phyloP scores from a whole-genome alignment of 2,888 invertebrate species.

The Oscheius sp. region DNA sequence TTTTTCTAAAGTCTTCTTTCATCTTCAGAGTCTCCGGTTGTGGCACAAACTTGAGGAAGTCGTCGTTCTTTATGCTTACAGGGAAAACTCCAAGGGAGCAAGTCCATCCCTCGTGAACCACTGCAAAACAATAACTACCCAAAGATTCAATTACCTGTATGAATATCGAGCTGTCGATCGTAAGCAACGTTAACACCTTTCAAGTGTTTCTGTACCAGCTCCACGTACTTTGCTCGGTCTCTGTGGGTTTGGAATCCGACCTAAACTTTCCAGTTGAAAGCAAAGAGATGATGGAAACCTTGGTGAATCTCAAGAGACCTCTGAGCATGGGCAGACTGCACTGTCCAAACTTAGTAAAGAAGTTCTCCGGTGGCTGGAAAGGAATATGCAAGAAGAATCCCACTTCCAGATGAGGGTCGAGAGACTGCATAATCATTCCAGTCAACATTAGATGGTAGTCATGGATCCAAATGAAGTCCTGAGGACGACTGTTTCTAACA shows the following conservation, averaged over 20 bases:
- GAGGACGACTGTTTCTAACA: slow-evolving; percentile 70
- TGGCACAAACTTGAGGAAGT: slow-evolving; percentile 70
- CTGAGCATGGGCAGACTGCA: slow-evolving; percentile 83
- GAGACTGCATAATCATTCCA: slow-evolving; percentile 78
- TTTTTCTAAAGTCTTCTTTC: slow-evolving; percentile 25
- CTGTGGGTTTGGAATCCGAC: slow-evolving; percentile 73
- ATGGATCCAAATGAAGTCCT: slow-evolving; percentile 90
- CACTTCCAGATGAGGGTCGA: slow-evolving; percentile 74
- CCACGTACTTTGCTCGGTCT: slow-evolving; percentile 67
- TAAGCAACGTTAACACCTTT: slow-evolving; percentile 59
- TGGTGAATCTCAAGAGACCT: slow-evolving; percentile 89
- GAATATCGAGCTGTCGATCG: slow-evolving; percentile 65
- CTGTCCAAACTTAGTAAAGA: slow-evolving; percentile 75
- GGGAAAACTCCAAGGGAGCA: slow-evolving; percentile 73
- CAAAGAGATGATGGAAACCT: slow-evolving; percentile 78
- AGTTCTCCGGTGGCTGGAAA: slow-evolving; percentile 93
- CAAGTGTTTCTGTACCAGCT: slow-evolving; percentile 65
- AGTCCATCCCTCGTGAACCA: slow-evolving; percentile 70
- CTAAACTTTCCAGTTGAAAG: slow-evolving; percentile 30
- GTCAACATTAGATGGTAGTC: slow-evolving; percentile 93
- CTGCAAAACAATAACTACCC: slow-evolving; percentile 25
- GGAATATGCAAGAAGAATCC: slow-evolving; percentile 95
- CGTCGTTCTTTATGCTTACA: slow-evolving; percentile 73
- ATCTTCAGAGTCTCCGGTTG: slow-evolving; percentile 42
- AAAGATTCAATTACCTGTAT: slow-evolving; percentile 45